Percentiles rank a stretch among this genome's conserved stretches.
Conservation (phyloP, 2,797 vertebrate species). For the Eulemur mongoz region DNA sequence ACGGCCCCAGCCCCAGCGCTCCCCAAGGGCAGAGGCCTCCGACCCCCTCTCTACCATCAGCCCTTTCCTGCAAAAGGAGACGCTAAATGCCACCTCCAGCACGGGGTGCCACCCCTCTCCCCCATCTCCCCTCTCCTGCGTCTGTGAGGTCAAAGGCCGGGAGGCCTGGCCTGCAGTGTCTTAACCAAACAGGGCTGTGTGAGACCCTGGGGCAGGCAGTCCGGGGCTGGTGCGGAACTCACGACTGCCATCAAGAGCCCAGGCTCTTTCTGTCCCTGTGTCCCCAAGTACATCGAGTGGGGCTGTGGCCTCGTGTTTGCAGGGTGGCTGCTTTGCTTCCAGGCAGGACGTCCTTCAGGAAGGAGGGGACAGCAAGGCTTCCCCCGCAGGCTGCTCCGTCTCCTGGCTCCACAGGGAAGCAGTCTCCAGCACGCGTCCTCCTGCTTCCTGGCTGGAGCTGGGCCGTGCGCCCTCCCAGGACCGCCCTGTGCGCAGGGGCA, state of each 20-base stretch:
- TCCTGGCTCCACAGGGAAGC: too few species aligned
- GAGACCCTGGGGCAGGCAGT: fast-evolving
- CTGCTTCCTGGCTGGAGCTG: background rate
- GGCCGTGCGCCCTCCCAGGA: fast-evolving
- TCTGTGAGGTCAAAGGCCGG: fast-evolving
- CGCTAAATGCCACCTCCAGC: fast-evolving
- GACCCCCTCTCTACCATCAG: fast-evolving
- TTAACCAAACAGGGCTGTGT: background rate
- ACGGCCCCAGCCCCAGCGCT: fast-evolving
- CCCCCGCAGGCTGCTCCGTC: background rate
- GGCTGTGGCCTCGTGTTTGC: background rate
- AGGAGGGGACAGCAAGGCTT: fast-evolving
- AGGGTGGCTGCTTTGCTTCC: fast-evolving
- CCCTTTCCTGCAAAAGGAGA: too few species aligned
- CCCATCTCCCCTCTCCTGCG: fast-evolving
- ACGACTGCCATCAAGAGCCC: fast-evolving
- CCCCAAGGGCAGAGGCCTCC: fast-evolving
- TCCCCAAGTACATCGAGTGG: fast-evolving
- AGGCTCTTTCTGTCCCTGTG: fast-evolving
- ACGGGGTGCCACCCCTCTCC: fast-evolving
- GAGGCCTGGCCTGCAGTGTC: fast-evolving
- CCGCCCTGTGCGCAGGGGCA: fast-evolving
- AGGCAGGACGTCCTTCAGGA: fast-evolving
- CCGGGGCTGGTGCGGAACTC: background rate
- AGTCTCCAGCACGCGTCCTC: fast-evolving